phyloP scores from a whole-genome alignment of 2,888 invertebrate genomes.

The Patella caerulea region DNA sequence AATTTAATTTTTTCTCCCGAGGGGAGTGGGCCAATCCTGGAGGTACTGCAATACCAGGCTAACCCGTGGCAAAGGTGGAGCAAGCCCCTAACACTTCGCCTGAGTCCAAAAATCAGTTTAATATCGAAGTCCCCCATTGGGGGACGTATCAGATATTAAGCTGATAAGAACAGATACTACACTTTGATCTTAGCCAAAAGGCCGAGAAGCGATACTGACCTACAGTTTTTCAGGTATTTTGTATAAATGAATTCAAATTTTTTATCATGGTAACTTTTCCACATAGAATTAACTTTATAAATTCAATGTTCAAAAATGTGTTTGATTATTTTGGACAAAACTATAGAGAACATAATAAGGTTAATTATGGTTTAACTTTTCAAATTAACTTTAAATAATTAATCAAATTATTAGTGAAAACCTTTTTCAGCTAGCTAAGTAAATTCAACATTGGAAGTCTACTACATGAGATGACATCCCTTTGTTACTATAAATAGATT shows the following conservation, averaged over 20 bases:
- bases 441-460: no score
- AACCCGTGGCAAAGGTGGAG: constrained; percentile 79
- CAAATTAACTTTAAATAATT: no score
- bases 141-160: constrained; percentile 80
- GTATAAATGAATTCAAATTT: no score
- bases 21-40: constrained; percentile 71
- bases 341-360: no score
- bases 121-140: constrained; percentile 71
- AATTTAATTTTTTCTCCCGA: constrained; percentile 28
- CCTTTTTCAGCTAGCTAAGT: no score
- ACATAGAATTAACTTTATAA: no score
- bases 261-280: no score
- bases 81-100: constrained; percentile 75
- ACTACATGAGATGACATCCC: no score
- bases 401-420: no score
- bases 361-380: no score
- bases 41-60: constrained; percentile 79
- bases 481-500: no score
- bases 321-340: no score
- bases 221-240: background rate
- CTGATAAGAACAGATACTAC: constrained; percentile 79
- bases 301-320: background rate
- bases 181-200: constrained; percentile 48
- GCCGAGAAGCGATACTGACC: constrained; percentile 40
- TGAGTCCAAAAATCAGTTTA: constrained; percentile 65